phyloP scores from a whole-genome alignment of 2,113 vertebrate species.

The Megaptera novaeangliae region DNA sequence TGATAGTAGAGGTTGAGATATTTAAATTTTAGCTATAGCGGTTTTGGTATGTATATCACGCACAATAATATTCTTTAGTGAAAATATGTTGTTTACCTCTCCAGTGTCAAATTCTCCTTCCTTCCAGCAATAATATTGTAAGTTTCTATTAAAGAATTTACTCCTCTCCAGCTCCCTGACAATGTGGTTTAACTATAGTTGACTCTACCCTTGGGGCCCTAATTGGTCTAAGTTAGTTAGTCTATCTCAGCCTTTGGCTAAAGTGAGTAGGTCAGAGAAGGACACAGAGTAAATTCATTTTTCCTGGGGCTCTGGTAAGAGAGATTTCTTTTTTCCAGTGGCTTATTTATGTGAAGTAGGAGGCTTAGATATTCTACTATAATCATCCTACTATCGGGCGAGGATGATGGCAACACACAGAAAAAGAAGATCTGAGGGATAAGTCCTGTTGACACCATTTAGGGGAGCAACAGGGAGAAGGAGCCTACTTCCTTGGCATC shows the following conservation, averaged over 20 bases:
- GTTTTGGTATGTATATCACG: not conserved
- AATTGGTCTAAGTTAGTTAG: not conserved
- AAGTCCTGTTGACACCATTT: not conserved
- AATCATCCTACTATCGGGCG: not conserved
- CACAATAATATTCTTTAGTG: not conserved
- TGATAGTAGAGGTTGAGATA: not conserved
- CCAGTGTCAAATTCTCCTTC: not conserved
- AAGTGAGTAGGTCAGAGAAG: not conserved
- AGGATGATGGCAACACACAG: not conserved
- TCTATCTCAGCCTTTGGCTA: not conserved
- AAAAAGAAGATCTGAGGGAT: not conserved
- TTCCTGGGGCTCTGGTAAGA: not conserved
- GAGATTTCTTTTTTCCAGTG: not conserved
- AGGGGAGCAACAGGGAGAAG: not conserved
- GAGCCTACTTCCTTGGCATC: not conserved
- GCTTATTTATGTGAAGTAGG: not conserved
- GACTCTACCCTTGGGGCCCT: accelerated
- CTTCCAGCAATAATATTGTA: not conserved
- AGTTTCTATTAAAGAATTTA: not conserved
- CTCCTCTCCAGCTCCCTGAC: not conserved
- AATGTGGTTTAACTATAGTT: not conserved
- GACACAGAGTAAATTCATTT: not conserved
- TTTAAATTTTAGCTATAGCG: not conserved
- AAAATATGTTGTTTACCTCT: not conserved
- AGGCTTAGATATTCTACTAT: not conserved